These are phyloP conservation scores for Peromyscus melanophrys DNA, from an alignment of 2,797 vertebrate genomes.

Conservation along the genomic window DNA sequence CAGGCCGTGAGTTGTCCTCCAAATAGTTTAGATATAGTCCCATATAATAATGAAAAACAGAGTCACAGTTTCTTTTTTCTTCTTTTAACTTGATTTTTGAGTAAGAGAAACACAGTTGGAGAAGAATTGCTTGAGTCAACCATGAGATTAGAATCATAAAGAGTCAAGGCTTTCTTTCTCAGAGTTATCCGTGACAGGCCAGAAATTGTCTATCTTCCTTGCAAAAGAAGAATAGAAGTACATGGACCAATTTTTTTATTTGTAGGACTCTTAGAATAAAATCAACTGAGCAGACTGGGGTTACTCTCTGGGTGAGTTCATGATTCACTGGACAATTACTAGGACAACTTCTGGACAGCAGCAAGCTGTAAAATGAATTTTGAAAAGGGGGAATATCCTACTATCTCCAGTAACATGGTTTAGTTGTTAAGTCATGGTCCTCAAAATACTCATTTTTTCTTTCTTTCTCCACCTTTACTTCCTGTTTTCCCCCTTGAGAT, in stretches of 20 bases:
- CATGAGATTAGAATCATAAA: neutral
- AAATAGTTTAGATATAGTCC: neutral
- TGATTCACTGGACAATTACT: neutral
- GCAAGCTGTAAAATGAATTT: neutral
- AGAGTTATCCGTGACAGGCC: neutral
- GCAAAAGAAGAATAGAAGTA: neutral
- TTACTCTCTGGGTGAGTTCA: neutral
- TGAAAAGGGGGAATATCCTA: neutral
- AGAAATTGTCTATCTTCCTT: neutral
- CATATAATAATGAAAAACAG: neutral
- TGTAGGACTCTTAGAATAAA: neutral
- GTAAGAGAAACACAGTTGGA: neutral
- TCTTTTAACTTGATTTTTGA: neutral
- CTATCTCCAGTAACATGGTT: neutral
- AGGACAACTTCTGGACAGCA: neutral
- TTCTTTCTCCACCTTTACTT: neutral
- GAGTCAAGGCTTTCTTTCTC: neutral
- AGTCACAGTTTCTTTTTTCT: neutral
- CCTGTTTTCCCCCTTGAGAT: neutral
- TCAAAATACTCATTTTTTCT: neutral
- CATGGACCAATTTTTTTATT: neutral
- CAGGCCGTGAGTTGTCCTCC: neutral
- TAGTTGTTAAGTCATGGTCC: neutral
- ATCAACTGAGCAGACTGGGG: rapidly evolving
- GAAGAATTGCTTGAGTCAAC: neutral